Percentiles rank a stretch among this genome's conserved stretches.
Conservation (phyloP, 2,888 invertebrate genomes). For the Coleophora deauratella region DNA sequence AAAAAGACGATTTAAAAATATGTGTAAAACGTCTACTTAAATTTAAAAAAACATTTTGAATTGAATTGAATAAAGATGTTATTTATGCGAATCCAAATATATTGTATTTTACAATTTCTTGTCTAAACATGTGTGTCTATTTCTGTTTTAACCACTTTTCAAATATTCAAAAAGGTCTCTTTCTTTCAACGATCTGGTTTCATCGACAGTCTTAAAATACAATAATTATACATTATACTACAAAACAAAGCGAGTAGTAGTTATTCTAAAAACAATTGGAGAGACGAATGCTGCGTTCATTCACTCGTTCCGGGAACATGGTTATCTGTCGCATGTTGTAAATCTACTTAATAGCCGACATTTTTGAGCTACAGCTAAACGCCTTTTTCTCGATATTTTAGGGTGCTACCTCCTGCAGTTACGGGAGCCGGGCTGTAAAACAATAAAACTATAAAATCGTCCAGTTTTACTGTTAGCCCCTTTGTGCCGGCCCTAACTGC, state of each 20-base stretch:
- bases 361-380: conserved; percentile 34
- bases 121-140: too few relatives aligned
- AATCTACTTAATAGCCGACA: conserved; percentile 64
- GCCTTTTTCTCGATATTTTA: conserved; percentile 47
- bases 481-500: conserved; percentile 51
- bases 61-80: too few relatives aligned
- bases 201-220: too few relatives aligned
- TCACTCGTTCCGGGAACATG: conserved; percentile 46
- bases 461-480: conserved; percentile 53
- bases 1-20: too few relatives aligned
- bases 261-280: too few relatives aligned
- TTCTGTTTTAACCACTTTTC: too few relatives aligned
- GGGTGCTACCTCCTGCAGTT: conserved; percentile 65
- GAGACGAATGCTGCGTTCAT: conserved; percentile 3
- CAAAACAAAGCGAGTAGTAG: neutral
- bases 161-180: too few relatives aligned
- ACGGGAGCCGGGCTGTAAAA: conserved; percentile 61
- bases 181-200: too few relatives aligned
- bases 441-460: conserved; percentile 62
- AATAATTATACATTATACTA: conserved; percentile 12
- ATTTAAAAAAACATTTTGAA: too few relatives aligned
- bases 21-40: too few relatives aligned
- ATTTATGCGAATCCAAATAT: too few relatives aligned
- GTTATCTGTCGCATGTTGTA: conserved; percentile 42
- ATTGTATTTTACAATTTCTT: too few relatives aligned